Evolutionary conservation across 1,140 invertebrate genomes (phyloP).

Genomic region (Drosophila ironensis): DNA sequence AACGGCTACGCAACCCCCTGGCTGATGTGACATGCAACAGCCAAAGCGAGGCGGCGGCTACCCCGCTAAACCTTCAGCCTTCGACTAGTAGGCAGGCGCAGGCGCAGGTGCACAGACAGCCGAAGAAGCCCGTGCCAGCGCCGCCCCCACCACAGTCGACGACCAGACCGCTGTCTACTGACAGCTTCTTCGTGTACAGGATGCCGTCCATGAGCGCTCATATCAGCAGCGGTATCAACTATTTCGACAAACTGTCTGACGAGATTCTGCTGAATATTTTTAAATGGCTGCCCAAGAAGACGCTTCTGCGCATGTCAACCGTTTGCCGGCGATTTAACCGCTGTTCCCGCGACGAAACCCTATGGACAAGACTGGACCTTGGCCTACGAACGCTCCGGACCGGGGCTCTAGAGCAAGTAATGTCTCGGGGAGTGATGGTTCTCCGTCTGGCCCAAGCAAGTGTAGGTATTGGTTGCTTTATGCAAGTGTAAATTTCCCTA

Average conservation of each 20-base stretch:
- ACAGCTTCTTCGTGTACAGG: conserved; percentile 70
- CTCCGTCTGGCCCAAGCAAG: conserved; percentile 90
- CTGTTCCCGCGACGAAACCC: conserved; percentile 89
- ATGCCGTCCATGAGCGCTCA: conserved; percentile 48
- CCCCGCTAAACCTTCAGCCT: conserved; percentile 51
- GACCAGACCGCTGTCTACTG: conserved; percentile 12
- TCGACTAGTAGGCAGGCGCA: conserved; percentile 69
- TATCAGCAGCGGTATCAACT: conserved; percentile 79
- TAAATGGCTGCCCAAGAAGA: conserved; percentile 90
- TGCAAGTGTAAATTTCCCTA: neutral
- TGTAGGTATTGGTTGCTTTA: conserved; percentile 79
- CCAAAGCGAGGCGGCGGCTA: conserved; percentile 14
- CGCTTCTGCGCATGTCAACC: conserved; percentile 86
- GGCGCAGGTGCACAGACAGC: conserved; percentile 26
- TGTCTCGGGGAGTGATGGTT: conserved; percentile 88
- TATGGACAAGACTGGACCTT: conserved; percentile 93
- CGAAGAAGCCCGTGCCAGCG: conserved; percentile 22
- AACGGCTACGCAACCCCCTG: conserved; percentile 65
- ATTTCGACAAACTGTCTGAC: conserved; percentile 88
- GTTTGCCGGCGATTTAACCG: conserved; percentile 87
- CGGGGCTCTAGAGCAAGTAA: conserved; percentile 87
- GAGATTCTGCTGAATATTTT: conserved; percentile 93
- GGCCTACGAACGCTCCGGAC: conserved; percentile 86
- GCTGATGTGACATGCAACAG: conserved; percentile 51
- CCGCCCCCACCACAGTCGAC: neutral